Evolutionary conservation across 1,140 invertebrate genomes (phyloP), one percentile per base, ranked within the genome.

Genomic region (Lysiphlebus fabarum): DNA sequence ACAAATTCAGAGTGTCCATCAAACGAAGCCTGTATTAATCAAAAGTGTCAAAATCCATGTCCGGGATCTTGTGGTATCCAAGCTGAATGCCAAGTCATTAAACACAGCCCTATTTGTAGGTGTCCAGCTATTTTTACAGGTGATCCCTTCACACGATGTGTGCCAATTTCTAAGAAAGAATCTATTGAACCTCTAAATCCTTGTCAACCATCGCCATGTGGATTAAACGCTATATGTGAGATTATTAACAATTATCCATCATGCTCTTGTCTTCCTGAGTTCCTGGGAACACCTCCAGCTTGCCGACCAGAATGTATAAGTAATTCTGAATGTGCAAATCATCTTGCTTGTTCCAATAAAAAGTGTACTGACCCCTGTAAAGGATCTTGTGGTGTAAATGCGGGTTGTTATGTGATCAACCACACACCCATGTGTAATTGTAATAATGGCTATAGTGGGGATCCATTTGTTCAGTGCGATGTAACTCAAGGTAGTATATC

Each of bases 401-500:
- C 88, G 8, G 74, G 83, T 53, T 91, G 90, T 67, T 81, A 82
- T 65, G 86, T 89, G 5, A 78, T 87, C 41, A 89, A 86, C 75
- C 89, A 91, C 65, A 85, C 86, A 41, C 84, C 88, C 0, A 85
- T 84, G 47, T 91, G 89, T 71, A 83, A 81, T 54, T 91, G 89
- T 66, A 75, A 80, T 41, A 65, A 69, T 63, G 85, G 84, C 43
- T 87, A 79, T 65, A 82, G 78, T 41, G 87, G 87, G 45, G 86
- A 90, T 81, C 86, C 88, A 7, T 87, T 87, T 63, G 76, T 81
- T 37, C 82, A 84, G 59, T 90, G 88, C 67, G 75, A 75, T 42
- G 67, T 72, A n/a, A 76, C 81, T 74, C 78, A 80, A 72, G 77
- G 85, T 86, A 83, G 82, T 83, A 63, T 26, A 26, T 26, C 17